Evolutionary conservation across 2,888 invertebrate species (phyloP), one percentile per base, ranked within the genome.

Genomic region (Trichopria drosophilae): DNA sequence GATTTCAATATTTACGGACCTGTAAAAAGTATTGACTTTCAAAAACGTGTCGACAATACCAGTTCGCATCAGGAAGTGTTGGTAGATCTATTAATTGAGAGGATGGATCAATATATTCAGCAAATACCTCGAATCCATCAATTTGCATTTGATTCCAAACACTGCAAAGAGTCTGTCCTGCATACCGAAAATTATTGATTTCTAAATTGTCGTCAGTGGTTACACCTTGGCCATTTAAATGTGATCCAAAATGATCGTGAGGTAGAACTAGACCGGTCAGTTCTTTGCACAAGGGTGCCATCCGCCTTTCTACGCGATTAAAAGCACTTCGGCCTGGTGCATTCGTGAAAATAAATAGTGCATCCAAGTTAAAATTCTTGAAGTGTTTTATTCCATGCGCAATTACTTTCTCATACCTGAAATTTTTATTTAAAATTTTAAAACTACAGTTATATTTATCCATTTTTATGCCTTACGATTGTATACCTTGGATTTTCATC

Each of bases 171-270:
- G 59, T 58, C 47, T 69, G 55, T 9, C 69, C 69, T 26, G 69
- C 70, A 34, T 58, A 48, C 34, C 55, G 45, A 54, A 76, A 76
- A 53, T 73, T 71, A 26, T 53, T 22, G 40, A 53, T 57, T 57
- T 74, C 73, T 10, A 72, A 47, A 18, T 67, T 55, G 7, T 37
- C 22, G 45, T 75, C 65, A 24, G 66, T 58, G 15, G 66, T 73
- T 46, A 40, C 49, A 5, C 62, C 64, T 10, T 48, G 51, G 10
- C 42, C 41, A 54, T 71, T 60, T 15, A 72, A 57, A 60, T 73
- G 68, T 37, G 51, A 46, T 75, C 67, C 67, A 51, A 57, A 62
- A 29, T 53, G 19, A 42, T 64, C 63, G 57, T 66, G 61, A 1
- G 59, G 58, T 18, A 71, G 51, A 40, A 71, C 56, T 6, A 66